phyloP scores from a whole-genome alignment of 2,797 vertebrate genomes.

The Hydrocynus forskahlii region DNA sequence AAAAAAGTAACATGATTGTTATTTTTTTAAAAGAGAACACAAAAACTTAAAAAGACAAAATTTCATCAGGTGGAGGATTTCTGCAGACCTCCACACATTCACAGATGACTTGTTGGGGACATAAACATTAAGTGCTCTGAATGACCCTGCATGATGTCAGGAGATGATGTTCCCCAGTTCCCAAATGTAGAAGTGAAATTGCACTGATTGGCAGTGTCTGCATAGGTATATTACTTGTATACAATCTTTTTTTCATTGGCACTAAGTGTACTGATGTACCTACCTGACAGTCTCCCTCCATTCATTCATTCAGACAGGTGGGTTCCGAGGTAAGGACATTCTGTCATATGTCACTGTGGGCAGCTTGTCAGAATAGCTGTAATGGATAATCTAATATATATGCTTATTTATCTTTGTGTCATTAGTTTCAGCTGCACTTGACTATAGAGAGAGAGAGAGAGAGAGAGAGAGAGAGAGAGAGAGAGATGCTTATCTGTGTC shows the following conservation, averaged over 20 bases:
- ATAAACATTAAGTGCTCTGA: too few relatives aligned
- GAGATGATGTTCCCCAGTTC: too few relatives aligned
- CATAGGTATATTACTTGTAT: too few relatives aligned
- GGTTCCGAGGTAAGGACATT: background rate
- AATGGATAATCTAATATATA: background rate
- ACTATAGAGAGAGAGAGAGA: background rate
- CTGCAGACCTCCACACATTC: too few relatives aligned
- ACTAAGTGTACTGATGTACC: background rate
- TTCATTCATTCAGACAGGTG: constrained; percentile 15
- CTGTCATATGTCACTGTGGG: background rate
- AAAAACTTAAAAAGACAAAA: too few relatives aligned
- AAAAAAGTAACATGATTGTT: too few relatives aligned
- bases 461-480: background rate
- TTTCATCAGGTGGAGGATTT: too few relatives aligned
- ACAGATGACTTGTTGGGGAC: too few relatives aligned
- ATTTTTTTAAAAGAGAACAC: too few relatives aligned
- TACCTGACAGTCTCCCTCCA: background rate
- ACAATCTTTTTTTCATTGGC: background rate
- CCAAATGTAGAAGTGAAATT: too few relatives aligned
- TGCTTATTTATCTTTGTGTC: constrained; percentile 15
- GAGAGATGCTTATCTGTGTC: background rate
- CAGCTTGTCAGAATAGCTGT: background rate
- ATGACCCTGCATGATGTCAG: too few relatives aligned
- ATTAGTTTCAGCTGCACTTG: background rate
- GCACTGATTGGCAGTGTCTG: too few relatives aligned